Base-by-base conservation (phyloP, 2,797 vertebrate genomes). In the Hirundo rustica region DNA sequence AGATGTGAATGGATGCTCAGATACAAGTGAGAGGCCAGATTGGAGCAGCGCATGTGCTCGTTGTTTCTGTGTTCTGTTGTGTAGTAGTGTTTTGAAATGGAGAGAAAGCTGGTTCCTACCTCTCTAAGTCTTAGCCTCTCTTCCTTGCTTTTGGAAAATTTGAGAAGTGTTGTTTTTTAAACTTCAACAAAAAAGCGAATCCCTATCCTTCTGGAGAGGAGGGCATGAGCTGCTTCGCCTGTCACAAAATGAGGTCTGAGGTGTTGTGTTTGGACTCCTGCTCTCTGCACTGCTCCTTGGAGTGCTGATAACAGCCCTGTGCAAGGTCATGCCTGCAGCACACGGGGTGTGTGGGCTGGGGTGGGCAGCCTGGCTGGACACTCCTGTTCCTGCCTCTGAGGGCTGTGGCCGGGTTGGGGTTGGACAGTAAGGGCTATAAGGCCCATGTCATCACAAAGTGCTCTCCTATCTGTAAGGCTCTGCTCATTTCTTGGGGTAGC, bases 371-470 rank as follows among this genome's bases (percentile, higher is more conserved):
- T 13, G 78, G 32, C 10, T 26, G n/a, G 65, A 19, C 0, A 0
- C 61, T 70, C 22, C 22, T 30, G 16, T 27, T 64, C 25, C 50
- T 60, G 75, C 16, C 57, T 23, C 10, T 9, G 34, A 27, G 47
- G 45, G 51, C 27, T 12, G 23, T 34, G 57, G 16, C 64, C 27
- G 71, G 21, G 1, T 0, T 51, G 34, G 18, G 22, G 19, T 15
- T 30, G 38, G 66, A 22, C 64, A 55, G 45, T 5, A 10, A 27
- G 53, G 20, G 21, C 67, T n/a, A 0, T 10, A 14, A 51, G 45
- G 47, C 14, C 10, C 4, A 1, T 3, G 2, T 11, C 5, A 1
- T 48, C 50, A 40, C 22, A 1, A 3, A 16, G 6, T 30, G 44
- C 70, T 83, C 38, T 58, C 1, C 2, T 20, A 17, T 42, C 27